Evolutionary conservation across 2,888 invertebrate genomes (phyloP), one percentile per base, ranked within the genome.

Genomic region (Parapristionchus giblindavisi): DNA sequence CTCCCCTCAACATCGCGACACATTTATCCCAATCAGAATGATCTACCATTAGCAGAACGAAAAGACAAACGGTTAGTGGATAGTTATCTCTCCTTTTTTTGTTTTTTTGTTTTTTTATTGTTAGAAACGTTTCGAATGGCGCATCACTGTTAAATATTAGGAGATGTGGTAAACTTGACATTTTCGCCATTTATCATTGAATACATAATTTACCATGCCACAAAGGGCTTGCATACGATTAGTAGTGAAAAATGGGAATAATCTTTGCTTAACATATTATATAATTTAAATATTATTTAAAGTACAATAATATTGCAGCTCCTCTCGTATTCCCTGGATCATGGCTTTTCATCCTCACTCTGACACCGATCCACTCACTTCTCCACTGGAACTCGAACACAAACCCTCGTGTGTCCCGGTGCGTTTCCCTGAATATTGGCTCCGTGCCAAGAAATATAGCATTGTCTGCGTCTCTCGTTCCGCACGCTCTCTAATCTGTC

Each of bases 1-100:
- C 63, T 63, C 11, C 63, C 63, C 1, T 63, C 63, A 32, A 40
- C 63, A 27, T 40, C 40, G 3, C 63, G 63, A 27, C 2, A 40
- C 24, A 36, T 65, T 24, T 48, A 66, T 14, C 17, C 51, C 34
- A 66, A 66, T 51, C 66, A 66, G 51, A 66, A 66, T 66, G 51
- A 48, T 34, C 48, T 66, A 51, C 48, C 48, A 24, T 8, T 48
- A 8, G 48, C 29, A 51, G 66, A 66, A 24, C 21, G 51, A 27
- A 29, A 24, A 29, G n/a, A 4, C 40, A 63, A 24, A 24, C 21
- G 24, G 63, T 63, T 38, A 56, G 40, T 29, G 29, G 58, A 1
- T 2, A 1, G 27, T 2, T n/a, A n/a, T n/a, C n/a, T n/a, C n/a
- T n/a, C n/a, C n/a, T n/a, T n/a, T n/a, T n/a, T n/a, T n/a, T n/a